These are phyloP conservation scores for Macaria liturata DNA, from an alignment of 2,888 invertebrate genomes.

Conservation along the genomic window DNA sequence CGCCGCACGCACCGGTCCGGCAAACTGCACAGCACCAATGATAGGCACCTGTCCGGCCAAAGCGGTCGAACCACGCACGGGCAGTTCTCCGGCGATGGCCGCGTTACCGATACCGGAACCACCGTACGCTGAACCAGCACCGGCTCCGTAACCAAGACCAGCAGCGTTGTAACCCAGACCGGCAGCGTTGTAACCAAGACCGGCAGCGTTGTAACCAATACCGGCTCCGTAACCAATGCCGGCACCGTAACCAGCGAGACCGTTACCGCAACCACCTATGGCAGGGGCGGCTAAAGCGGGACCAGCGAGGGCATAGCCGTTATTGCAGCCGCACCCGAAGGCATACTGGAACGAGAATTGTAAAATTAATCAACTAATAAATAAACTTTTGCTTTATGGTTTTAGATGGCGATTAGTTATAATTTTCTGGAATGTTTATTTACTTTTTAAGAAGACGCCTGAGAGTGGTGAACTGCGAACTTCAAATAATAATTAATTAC, in stretches of 20 bases:
- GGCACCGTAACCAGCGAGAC: conserved; percentile 1
- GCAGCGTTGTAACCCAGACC: no score
- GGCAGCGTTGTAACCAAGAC: neutral
- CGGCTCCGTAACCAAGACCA: neutral
- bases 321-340: neutral
- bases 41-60: conserved; percentile 48
- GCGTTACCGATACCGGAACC: conserved; percentile 12
- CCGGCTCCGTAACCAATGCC: neutral
- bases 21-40: conserved; percentile 44
- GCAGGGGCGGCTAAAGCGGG: neutral
- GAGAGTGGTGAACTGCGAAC: no score
- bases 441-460: no score
- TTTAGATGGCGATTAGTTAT: no score
- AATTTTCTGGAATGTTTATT: no score
- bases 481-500: no score
- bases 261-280: conserved; percentile 6
- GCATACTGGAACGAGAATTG: no score
- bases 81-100: conserved; percentile 25
- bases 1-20: conserved; percentile 43
- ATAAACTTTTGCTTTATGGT: no score
- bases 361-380: no score
- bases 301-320: neutral
- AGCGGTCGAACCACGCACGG: conserved; percentile 42
- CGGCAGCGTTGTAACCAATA: no score
- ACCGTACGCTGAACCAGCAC: neutral